Percentiles rank a stretch among this genome's conserved stretches.
Conservation (phyloP, 2,888 invertebrate genomes). For the Cenopis cana region DNA sequence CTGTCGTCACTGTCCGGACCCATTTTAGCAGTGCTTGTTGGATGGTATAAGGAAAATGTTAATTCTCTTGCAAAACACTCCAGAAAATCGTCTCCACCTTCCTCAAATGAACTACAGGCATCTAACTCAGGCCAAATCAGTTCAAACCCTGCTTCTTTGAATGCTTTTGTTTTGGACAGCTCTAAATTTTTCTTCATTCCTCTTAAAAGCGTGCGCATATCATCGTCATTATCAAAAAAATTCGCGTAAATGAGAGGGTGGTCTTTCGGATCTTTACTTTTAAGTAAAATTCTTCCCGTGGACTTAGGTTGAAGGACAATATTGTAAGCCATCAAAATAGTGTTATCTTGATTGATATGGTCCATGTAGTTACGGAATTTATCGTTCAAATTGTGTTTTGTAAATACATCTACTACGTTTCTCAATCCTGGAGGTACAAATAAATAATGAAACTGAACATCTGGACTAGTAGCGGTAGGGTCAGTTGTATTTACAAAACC, state of each 20-base stretch:
- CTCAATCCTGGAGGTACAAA: slow-evolving; percentile 58
- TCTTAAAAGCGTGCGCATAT: slow-evolving; percentile 68
- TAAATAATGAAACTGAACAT: slow-evolving; percentile 66
- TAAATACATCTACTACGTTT: slow-evolving; percentile 59
- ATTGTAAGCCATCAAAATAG: slow-evolving; percentile 77
- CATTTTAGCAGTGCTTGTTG: slow-evolving; percentile 88
- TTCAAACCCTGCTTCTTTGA: slow-evolving; percentile 60
- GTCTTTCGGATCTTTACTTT: slow-evolving; percentile 86
- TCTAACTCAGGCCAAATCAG: slow-evolving; percentile 64
- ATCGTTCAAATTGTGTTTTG: slow-evolving; percentile 58
- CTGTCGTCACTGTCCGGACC: slow-evolving; percentile 74
- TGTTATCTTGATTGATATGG: slow-evolving; percentile 59
- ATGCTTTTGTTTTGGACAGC: slow-evolving; percentile 61
- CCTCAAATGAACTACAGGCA: slow-evolving; percentile 59
- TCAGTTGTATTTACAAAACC: slow-evolving; percentile 67
- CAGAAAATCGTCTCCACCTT: slow-evolving; percentile 58
- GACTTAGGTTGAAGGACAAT: slow-evolving; percentile 88
- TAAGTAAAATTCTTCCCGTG: slow-evolving; percentile 87
- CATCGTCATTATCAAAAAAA: slow-evolving; percentile 85
- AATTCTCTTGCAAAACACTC: slow-evolving; percentile 63
- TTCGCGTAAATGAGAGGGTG: slow-evolving; percentile 88
- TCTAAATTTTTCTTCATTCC: slow-evolving; percentile 57
- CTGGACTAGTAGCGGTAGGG: slow-evolving; percentile 59
- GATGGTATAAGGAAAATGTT: slow-evolving; percentile 87
- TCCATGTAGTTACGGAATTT: slow-evolving; percentile 49